Base-by-base conservation (phyloP, 2,888 invertebrate genomes). In the Trissoscelio sp. region DNA sequence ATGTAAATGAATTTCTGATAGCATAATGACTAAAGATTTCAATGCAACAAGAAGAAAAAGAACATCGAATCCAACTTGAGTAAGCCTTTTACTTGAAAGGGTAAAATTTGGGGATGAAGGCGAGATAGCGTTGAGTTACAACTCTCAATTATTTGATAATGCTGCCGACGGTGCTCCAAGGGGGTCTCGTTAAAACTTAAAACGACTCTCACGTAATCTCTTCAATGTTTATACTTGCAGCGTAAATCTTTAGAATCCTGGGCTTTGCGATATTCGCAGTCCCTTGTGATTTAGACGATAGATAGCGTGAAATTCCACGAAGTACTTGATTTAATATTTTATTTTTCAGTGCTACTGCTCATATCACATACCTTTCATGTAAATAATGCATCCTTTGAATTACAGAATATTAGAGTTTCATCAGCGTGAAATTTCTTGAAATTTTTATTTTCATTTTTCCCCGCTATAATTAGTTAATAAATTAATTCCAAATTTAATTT, bases 131-230 rank as follows among this genome's bases (percentile, higher is more conserved):
- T 84, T 90, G 89, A 91, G 88, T 91, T 91, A 91, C 90, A 90
- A 88, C 89, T 90, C 91, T 91, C 91, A 91, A 91, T 91, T 91
- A 91, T 91, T 91, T 91, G 91, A 91, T 91, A 91, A 91, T 91
- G 90, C 89, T 88, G 87, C 88, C 90, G 90, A 87, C 89, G 90
- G 88, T 86, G 88, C 87, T 88, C 88, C 88, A 88, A 88, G 89
- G 89, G 88, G 88, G 90, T 88, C 91, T 91, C 91, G 90, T 91
- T 91, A 91, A 91, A 91, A 91, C 91, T 91, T 90, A 88, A 89
- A 91, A 90, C 88, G 89, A 90, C 89, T 91, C 89, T 89, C 87
- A 85, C 88, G 90, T 90, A 91, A 91, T 91, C 91, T 91, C 89
- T 87, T 88, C 88, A 87, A 91, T 91, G 91, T 91, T 91, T 91